A percentile compares a stretch with the other conserved stretches of the same genome.
Evolutionary conservation across 2,888 invertebrate species (phyloP).

Genomic region (Drosophila colorata): DNA sequence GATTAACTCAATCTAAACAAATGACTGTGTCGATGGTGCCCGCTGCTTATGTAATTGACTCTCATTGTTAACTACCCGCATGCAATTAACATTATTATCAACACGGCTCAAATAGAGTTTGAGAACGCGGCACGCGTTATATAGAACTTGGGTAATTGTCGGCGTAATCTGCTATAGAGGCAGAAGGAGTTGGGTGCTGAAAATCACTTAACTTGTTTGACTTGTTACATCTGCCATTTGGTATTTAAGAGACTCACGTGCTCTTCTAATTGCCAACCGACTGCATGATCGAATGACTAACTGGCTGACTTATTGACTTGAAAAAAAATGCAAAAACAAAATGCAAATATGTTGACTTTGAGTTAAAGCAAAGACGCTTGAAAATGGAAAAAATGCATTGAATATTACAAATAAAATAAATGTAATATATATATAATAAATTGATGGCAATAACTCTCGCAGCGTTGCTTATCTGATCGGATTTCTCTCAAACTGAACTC

Average conservation of each 20-base stretch:
- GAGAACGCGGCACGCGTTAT: constrained; percentile 26
- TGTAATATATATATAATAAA: background rate
- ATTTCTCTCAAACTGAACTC: background rate
- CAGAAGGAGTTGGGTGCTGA: constrained; percentile 5
- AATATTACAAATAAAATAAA: constrained; percentile 1
- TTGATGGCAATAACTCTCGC: background rate
- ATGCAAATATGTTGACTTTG: constrained; percentile 23
- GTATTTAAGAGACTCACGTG: constrained; percentile 69
- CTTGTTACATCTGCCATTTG: constrained; percentile 66
- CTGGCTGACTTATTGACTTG: background rate
- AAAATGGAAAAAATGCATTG: background rate
- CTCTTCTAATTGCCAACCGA: constrained; percentile 53
- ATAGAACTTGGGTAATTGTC: constrained; percentile 13
- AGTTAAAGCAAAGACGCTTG: constrained; percentile 19
- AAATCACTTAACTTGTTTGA: constrained; percentile 54
- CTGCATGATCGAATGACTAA: constrained; percentile 17
- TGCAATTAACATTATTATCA: constrained; percentile 29
- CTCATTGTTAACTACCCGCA: constrained; percentile 36
- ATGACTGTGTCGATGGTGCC: background rate
- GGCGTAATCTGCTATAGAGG: constrained; percentile 14
- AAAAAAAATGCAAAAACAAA: constrained; percentile 11
- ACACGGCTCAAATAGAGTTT: background rate
- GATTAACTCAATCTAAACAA: constrained; percentile 41
- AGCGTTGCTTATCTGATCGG: background rate
- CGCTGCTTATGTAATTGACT: constrained; percentile 42